A percentile compares a stretch with the other conserved stretches of the same genome.
Evolutionary conservation across 1,140 invertebrate genomes (phyloP).

Genomic region (Lerema accius): DNA sequence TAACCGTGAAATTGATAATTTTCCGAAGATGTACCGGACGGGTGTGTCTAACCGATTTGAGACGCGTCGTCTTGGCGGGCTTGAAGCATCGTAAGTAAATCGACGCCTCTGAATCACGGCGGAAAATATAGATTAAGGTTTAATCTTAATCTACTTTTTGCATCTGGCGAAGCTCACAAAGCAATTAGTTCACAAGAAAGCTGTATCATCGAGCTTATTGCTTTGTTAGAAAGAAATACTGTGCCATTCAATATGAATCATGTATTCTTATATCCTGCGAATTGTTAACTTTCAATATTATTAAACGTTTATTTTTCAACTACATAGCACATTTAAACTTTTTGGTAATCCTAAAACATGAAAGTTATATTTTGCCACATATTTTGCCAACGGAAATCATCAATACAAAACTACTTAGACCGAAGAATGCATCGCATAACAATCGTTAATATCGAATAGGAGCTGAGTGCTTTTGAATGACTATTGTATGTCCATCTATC

Average conservation of each 20-base stretch:
- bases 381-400: not conserved
- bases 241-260: not conserved
- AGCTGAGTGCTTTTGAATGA: not conserved
- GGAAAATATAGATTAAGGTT: slow-evolving; percentile 15
- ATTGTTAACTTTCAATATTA: not conserved
- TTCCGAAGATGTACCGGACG: slow-evolving; percentile 30
- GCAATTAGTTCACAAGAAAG: slow-evolving; percentile 22
- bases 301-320: too few relatives aligned
- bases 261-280: not conserved
- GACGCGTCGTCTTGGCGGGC: slow-evolving; percentile 9
- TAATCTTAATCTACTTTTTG: slow-evolving; percentile 10
- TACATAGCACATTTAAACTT: too few relatives aligned
- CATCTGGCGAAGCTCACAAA: slow-evolving; percentile 17
- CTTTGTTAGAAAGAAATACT: not conserved
- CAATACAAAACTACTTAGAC: not conserved
- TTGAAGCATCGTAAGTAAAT: slow-evolving; percentile 9
- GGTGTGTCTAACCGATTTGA: slow-evolving; percentile 23
- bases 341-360: too few relatives aligned
- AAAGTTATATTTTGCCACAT: too few relatives aligned
- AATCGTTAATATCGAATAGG: not conserved
- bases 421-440: not conserved
- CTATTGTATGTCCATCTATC: not conserved
- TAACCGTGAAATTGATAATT: slow-evolving; percentile 31
- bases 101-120: not conserved
- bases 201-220: slow-evolving; percentile 6